Base-by-base conservation (phyloP, 1,140 invertebrate species). In the Drosophila leontia region DNA sequence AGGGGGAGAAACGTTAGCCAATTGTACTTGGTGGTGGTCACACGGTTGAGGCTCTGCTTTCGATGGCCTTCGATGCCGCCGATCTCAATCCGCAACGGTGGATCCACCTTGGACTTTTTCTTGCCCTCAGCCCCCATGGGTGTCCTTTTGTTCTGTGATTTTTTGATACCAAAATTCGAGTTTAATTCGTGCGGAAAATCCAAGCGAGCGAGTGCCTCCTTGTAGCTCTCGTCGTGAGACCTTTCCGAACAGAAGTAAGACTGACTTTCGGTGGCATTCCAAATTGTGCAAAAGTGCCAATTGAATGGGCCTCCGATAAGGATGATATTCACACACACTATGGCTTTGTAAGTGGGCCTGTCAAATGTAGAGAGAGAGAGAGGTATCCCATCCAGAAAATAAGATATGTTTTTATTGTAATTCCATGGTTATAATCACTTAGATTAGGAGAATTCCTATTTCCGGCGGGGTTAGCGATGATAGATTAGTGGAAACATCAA, bases 1-100 rank as follows among this genome's bases (percentile, higher is more conserved):
- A 97, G 96, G 11, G 96, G 96, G 23, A 98, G 53, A 84, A 98
- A 98, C 78, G 95, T 97, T 88, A 96, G 95, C 69, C 96, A 41
- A 5, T 96, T 96, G 85, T 98, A 98, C 94, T 95, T 96, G 32
- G 94, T 95, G 1, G 95, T 95, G 44, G 93, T 94, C 53, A 96
- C 94, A 23, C 93, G 94, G 85, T 96, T 96, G 1, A 79, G 63
- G 23, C 19, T 6, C 2, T 53, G 55, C 44, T 63, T 65, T 3
- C 19, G 26, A 4, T 34, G 55, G 7, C 63, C 42, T 15, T 29
- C 39, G 8, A 8, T 37, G 8, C 42, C 35, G 0, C 85, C 81
- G 26, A 88, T 78, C 17, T 42, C 3, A 32, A 88, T 90, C 23
- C 55, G 61, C n/a, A 84, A 5, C 0, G 84, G 48, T 0, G 26